Percentiles rank a stretch among this genome's conserved stretches.
Evolutionary conservation across 2,113 vertebrate genomes (phyloP).

Genomic region (Myotis davidii): DNA sequence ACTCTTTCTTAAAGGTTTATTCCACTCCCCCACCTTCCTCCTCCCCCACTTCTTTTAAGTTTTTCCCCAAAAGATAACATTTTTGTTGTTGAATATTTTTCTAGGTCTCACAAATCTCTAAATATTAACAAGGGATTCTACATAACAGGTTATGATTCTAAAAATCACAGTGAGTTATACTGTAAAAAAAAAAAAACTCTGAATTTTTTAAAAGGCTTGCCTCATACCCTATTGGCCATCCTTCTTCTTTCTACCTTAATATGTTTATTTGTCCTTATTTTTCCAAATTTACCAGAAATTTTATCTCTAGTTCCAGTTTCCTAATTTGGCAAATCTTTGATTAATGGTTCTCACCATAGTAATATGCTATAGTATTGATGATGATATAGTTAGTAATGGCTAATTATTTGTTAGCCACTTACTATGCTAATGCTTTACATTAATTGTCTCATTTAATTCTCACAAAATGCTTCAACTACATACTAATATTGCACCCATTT

Average conservation of each 20-base stretch:
- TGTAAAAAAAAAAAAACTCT: not conserved
- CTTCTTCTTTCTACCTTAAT: not conserved
- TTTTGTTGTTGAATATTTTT: not conserved
- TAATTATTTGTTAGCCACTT: not conserved
- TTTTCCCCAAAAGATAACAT: not conserved
- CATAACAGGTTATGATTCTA: not conserved
- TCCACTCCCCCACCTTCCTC: no score
- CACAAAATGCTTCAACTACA: not conserved
- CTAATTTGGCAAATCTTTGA: not conserved
- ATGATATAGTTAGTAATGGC: not conserved
- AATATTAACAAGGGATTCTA: not conserved
- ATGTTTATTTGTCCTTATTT: not conserved
- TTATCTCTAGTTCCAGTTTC: not conserved
- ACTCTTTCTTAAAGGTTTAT: not conserved
- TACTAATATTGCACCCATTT: not conserved
- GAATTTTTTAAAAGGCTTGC: not conserved
- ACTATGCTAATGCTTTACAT: not conserved
- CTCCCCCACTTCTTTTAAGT: not conserved
- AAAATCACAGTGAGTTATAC: not conserved
- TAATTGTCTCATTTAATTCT: not conserved
- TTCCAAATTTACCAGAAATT: conserved; percentile 16
- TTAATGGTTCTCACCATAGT: not conserved
- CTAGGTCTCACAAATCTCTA: not conserved
- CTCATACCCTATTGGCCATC: not conserved
- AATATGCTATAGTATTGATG: not conserved